phyloP scores from a whole-genome alignment of 2,113 vertebrate species.

The Morone saxatilis region DNA sequence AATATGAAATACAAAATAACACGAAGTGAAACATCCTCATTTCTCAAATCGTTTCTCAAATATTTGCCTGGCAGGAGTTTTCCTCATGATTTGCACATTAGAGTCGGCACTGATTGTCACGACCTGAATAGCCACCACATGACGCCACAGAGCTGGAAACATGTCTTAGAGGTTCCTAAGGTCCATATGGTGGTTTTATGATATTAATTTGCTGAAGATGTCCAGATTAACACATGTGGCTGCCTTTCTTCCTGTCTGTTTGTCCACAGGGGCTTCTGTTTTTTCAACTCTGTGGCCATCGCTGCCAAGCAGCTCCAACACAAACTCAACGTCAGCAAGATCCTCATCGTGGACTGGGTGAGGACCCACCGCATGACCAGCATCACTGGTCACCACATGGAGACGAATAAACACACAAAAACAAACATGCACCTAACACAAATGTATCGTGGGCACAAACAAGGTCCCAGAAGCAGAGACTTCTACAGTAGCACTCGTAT shows the following conservation, averaged over 20 bases:
- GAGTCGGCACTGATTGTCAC: slow-evolving; percentile 47
- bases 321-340: slow-evolving; percentile 89
- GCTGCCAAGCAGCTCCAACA: slow-evolving; percentile 89
- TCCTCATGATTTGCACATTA: slow-evolving; percentile 24
- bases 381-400: slow-evolving; percentile 54
- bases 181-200: slow-evolving; percentile 61
- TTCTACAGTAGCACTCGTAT: slow-evolving; percentile 67
- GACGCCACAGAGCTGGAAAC: slow-evolving; percentile 24
- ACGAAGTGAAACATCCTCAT: slow-evolving; percentile 29
- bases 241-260: slow-evolving; percentile 64
- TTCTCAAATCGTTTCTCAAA: slow-evolving; percentile 46
- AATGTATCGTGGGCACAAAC: slow-evolving; percentile 25
- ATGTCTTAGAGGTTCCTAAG: slow-evolving; percentile 62
- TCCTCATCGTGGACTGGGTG: slow-evolving; percentile 98
- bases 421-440: slow-evolving; percentile 30
- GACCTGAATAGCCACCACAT: slow-evolving; percentile 49
- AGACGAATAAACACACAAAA: slow-evolving; percentile 25
- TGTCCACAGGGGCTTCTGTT: slow-evolving; percentile 91
- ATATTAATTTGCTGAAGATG: slow-evolving; percentile 63
- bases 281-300: slow-evolving; percentile 95
- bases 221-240: slow-evolving; percentile 70
- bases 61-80: slow-evolving; percentile 52
- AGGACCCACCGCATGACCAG: slow-evolving; percentile 63
- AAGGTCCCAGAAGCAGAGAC: slow-evolving; percentile 25
- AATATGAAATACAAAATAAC: slow-evolving; percentile 28